phyloP scores from a whole-genome alignment of 2,113 vertebrate genomes.

The Muntiacus reevesi region DNA sequence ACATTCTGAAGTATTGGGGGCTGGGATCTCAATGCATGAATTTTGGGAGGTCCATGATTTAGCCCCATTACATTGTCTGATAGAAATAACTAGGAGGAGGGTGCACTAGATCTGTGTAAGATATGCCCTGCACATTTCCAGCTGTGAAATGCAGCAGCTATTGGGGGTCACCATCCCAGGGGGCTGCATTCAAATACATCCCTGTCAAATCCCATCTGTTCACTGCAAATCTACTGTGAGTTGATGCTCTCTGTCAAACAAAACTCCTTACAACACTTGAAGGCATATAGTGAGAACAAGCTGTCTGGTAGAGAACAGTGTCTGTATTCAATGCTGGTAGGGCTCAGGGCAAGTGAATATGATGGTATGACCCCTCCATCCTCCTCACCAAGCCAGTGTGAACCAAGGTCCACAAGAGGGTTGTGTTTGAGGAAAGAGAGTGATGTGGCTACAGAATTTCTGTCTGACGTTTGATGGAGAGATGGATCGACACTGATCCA shows the following conservation, averaged over 20 bases:
- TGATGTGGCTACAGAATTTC: background rate
- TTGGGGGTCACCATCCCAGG: too few species aligned
- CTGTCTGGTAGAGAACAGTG: background rate
- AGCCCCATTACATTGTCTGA: background rate
- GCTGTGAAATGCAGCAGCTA: background rate
- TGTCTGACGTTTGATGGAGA: background rate
- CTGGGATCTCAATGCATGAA: background rate
- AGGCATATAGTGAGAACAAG: background rate
- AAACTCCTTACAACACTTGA: background rate
- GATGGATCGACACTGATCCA: background rate
- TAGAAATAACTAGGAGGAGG: background rate
- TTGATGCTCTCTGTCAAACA: background rate
- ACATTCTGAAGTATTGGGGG: background rate
- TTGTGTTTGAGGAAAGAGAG: background rate
- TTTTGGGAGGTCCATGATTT: background rate
- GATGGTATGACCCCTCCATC: background rate
- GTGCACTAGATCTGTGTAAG: background rate
- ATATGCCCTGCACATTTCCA: background rate
- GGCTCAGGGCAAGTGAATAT: background rate
- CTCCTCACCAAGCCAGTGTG: background rate
- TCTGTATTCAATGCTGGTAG: background rate
- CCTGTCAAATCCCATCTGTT: background rate
- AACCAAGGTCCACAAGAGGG: background rate
- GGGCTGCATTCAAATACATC: background rate
- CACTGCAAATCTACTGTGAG: background rate